phyloP scores from a whole-genome alignment of 1,140 invertebrate species.

The Coelopa frigida region DNA sequence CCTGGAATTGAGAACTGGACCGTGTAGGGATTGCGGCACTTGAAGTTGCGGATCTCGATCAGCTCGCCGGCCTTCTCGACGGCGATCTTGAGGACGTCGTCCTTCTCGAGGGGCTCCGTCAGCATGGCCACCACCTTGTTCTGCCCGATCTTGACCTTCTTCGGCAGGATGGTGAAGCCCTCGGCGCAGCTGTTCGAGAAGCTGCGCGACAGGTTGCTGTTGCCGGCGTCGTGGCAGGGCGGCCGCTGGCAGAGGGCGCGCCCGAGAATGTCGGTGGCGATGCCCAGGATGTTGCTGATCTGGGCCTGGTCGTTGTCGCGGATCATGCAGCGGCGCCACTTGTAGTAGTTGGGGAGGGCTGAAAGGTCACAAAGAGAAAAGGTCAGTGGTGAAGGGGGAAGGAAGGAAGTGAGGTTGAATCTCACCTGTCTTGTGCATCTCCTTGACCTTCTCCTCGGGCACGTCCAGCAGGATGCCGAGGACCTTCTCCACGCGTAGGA shows the following conservation, averaged over 20 bases:
- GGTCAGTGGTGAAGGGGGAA: background rate
- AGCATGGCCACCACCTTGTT: slow-evolving; percentile 72
- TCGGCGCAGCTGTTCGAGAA: slow-evolving; percentile 37
- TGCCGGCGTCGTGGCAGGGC: slow-evolving; percentile 39
- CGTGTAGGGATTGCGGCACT: slow-evolving; percentile 72
- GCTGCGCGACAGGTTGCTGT: slow-evolving; percentile 28
- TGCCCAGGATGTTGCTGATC: slow-evolving; percentile 69
- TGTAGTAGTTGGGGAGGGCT: slow-evolving; percentile 61
- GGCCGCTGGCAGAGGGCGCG: slow-evolving; percentile 54
- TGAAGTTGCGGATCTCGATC: slow-evolving; percentile 64
- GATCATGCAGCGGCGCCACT: slow-evolving; percentile 68
- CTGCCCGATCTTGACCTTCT: slow-evolving; percentile 53
- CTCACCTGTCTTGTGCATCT: slow-evolving; percentile 52
- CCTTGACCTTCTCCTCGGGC: slow-evolving; percentile 53
- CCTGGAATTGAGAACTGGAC: slow-evolving; percentile 69
- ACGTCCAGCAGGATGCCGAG: slow-evolving; percentile 73
- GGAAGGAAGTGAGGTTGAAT: background rate
- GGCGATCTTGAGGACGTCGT: slow-evolving; percentile 65
- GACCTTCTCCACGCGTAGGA: slow-evolving; percentile 62
- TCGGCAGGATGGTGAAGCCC: slow-evolving; percentile 39
- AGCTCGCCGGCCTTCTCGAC: slow-evolving; percentile 72
- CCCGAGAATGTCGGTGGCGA: slow-evolving; percentile 66
- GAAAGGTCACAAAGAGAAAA: slow-evolving; percentile 17
- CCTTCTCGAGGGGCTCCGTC: slow-evolving; percentile 63
- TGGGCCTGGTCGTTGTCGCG: slow-evolving; percentile 73